A percentile compares a stretch with the other conserved stretches of the same genome.
These are phyloP conservation scores for Folsomia candida DNA, from an alignment of 2,888 invertebrate genomes.

Conservation along the genomic window DNA sequence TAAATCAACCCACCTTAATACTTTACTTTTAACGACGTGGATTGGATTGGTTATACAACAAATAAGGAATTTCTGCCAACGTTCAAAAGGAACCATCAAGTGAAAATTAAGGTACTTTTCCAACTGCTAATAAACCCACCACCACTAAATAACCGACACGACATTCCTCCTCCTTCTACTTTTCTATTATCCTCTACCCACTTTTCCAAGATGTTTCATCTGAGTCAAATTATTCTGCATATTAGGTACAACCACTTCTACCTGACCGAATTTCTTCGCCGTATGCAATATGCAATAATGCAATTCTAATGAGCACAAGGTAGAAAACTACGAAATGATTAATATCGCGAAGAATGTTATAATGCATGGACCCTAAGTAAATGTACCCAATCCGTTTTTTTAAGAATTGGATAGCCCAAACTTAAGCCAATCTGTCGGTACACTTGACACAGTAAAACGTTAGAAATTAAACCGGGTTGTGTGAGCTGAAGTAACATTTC, in stretches of 20 bases:
- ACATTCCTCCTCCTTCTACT: background rate
- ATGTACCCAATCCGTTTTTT: too few species aligned
- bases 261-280: slow-evolving; percentile 1
- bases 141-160: background rate
- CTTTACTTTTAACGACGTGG: background rate
- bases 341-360: too few species aligned
- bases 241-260: background rate
- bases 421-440: too few species aligned
- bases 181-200: background rate
- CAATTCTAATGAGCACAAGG: background rate
- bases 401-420: too few species aligned
- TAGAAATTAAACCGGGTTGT: too few species aligned
- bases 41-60: background rate
- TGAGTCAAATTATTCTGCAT: background rate
- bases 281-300: background rate
- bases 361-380: too few species aligned
- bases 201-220: background rate
- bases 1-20: background rate
- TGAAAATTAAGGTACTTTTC: slow-evolving; percentile 5
- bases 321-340: too few species aligned
- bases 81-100: background rate
- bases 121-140: background rate
- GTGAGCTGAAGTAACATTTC: too few species aligned
- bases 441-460: too few species aligned
- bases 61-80: background rate